Evolutionary conservation across 1,140 invertebrate genomes (phyloP), one percentile per base, ranked within the genome.

Genomic region (Copidosoma floridanum): DNA sequence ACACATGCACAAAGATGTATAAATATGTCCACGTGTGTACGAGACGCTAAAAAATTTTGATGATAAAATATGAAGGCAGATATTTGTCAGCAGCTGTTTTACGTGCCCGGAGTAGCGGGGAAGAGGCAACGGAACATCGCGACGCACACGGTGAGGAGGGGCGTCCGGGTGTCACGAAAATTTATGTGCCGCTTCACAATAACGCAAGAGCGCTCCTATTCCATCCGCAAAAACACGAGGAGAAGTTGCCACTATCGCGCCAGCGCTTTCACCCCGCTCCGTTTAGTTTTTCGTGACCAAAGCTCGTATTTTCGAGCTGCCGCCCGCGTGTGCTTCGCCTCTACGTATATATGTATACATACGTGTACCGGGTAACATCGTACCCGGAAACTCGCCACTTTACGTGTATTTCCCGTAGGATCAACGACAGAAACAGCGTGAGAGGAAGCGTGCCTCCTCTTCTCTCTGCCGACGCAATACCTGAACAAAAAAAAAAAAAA

Each of bases 401-500:
- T 65, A 59, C 64, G 51, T 62, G 67, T 65, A 71, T 71, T 71
- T 71, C 68, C 69, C 67, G 65, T 63, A 66, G 67, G 69, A 71
- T 69, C 66, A 69, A 66, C 67, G 66, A 64, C 60, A 14, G 20
- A 26, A 61, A 65, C 64, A 69, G 59, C 64, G 44, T 53, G 46
- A 57, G 61, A 60, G 67, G 65, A 65, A 65, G 50, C 37, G 48
- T 24, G 14, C 54, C 35, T 18, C 11, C 12, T n/a, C n/a, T n/a
- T n/a, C n/a, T n/a, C n/a, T n/a, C n/a, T n/a, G n/a, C n/a, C n/a
- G n/a, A n/a, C n/a, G n/a, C n/a, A n/a, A n/a, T n/a, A n/a, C n/a
- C n/a, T n/a, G n/a, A n/a, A n/a, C n/a, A n/a, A n/a, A n/a, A n/a
- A n/a, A n/a, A n/a, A n/a, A n/a, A n/a, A n/a, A n/a, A n/a, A n/a